phyloP scores from a whole-genome alignment of 2,888 invertebrate genomes.

The Platycheirus rosarum region DNA sequence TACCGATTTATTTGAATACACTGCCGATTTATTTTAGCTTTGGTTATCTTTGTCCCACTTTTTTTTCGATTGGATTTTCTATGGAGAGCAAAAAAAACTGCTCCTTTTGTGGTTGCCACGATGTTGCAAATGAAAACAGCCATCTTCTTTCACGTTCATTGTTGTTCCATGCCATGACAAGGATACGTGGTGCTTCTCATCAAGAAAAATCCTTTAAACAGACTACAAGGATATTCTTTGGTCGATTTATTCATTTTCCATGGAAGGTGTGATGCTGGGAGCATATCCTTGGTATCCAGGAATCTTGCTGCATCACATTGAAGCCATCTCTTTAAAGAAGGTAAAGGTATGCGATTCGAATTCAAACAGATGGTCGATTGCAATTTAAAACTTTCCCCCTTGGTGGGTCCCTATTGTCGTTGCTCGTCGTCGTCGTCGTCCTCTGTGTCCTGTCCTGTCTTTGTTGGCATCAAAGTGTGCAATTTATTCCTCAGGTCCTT shows the following conservation, averaged over 20 bases:
- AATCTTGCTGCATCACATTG: slow-evolving; percentile 25
- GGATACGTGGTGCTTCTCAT: slow-evolving; percentile 38
- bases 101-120: slow-evolving; percentile 55
- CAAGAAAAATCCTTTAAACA: slow-evolving; percentile 50
- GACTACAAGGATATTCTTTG: slow-evolving; percentile 23
- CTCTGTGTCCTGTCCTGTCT: not conserved
- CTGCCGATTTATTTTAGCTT: slow-evolving; percentile 65
- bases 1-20: slow-evolving; percentile 71
- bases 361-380: slow-evolving; percentile 67
- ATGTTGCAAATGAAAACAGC: slow-evolving; percentile 59
- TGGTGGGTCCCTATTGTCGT: not conserved
- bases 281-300: slow-evolving; percentile 33
- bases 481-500: slow-evolving; percentile 62
- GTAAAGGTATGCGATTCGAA: slow-evolving; percentile 25
- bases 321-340: slow-evolving; percentile 52
- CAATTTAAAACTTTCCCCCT: slow-evolving; percentile 28
- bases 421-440: not conserved
- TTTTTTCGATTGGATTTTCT: slow-evolving; percentile 41
- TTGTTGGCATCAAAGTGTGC: slow-evolving; percentile 55
- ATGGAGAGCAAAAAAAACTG: slow-evolving; percentile 18
- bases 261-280: slow-evolving; percentile 23
- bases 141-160: not conserved
- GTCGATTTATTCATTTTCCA: slow-evolving; percentile 31
- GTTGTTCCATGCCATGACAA: slow-evolving; percentile 21
- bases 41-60: slow-evolving; percentile 40